Evolutionary conservation across 2,113 vertebrate species (phyloP).

Genomic region (Condylura cristata): DNA sequence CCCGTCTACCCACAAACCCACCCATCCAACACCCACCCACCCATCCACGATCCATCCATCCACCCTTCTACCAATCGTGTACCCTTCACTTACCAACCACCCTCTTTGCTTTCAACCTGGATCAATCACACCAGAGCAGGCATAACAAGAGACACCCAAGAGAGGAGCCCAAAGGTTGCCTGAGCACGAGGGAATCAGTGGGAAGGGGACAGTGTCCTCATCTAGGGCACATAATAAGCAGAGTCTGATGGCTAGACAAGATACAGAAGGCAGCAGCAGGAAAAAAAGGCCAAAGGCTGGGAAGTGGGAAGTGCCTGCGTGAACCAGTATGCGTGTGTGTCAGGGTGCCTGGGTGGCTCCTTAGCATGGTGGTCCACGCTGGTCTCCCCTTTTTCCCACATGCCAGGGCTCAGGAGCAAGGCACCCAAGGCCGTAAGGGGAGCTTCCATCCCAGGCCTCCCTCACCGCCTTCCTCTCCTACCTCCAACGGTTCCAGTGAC

Average conservation of each 20-base stretch:
- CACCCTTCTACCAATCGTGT: background rate
- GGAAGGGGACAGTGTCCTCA: background rate
- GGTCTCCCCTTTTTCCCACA: background rate
- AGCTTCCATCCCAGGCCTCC: background rate
- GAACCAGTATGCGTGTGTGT: no score
- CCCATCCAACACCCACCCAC: background rate
- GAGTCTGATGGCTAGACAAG: background rate
- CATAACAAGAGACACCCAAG: background rate
- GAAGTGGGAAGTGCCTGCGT: background rate
- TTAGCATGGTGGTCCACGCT: accelerated
- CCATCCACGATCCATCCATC: background rate
- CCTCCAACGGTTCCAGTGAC: constrained; percentile 53
- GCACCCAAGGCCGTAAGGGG: background rate
- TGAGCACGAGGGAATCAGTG: background rate
- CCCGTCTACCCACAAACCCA: background rate
- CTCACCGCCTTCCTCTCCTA: constrained; percentile 28
- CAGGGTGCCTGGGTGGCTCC: no score
- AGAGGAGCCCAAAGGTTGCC: background rate
- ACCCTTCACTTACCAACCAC: background rate
- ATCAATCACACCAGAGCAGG: constrained; percentile 33
- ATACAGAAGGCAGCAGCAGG: background rate
- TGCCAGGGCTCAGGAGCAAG: background rate
- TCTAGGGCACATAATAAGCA: background rate
- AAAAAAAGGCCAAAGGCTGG: background rate
- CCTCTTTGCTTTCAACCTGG: background rate